Conservation (phyloP, 2,113 vertebrate genomes). For the Salvelinus alpinus region DNA sequence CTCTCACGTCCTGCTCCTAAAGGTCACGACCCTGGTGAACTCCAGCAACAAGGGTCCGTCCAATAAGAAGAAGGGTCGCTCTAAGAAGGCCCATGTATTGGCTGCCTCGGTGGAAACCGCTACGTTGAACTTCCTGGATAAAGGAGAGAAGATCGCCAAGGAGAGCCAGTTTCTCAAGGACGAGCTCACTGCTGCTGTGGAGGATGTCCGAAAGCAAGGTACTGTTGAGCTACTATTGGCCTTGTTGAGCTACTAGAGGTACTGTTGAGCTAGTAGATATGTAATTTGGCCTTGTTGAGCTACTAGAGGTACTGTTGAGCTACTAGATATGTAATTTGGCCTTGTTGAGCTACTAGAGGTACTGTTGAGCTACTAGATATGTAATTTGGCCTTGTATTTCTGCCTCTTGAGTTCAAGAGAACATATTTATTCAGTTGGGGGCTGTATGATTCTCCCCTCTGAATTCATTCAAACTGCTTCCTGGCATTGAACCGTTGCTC, state of each 20-base stretch:
- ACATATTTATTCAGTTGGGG: not conserved
- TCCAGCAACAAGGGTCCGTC: conserved; percentile 97
- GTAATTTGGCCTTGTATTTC: not conserved
- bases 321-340: conserved; percentile 65
- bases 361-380: not conserved
- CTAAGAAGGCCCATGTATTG: conserved; percentile 98
- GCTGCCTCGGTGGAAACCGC: conserved; percentile 96
- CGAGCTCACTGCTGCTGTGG: conserved; percentile 93
- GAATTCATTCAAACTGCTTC: no score
- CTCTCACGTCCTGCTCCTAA: not conserved
- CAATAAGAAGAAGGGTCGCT: conserved; percentile 97
- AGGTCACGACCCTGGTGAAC: conserved; percentile 98
- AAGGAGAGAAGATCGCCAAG: conserved; percentile 97
- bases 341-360: conserved; percentile 73
- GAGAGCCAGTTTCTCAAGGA: conserved; percentile 98
- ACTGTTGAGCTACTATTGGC: not conserved
- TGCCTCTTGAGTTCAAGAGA: not conserved
- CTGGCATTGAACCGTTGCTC: not conserved
- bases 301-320: no score
- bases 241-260: no score
- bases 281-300: conserved; percentile 57
- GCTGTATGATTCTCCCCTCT: not conserved
- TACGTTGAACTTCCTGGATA: conserved; percentile 97
- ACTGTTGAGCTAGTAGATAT: no score
- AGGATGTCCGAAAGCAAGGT: conserved; percentile 99